phyloP scores from a whole-genome alignment of 35 echinoderm and acorn worm genomes.

The Diadema setosum region DNA sequence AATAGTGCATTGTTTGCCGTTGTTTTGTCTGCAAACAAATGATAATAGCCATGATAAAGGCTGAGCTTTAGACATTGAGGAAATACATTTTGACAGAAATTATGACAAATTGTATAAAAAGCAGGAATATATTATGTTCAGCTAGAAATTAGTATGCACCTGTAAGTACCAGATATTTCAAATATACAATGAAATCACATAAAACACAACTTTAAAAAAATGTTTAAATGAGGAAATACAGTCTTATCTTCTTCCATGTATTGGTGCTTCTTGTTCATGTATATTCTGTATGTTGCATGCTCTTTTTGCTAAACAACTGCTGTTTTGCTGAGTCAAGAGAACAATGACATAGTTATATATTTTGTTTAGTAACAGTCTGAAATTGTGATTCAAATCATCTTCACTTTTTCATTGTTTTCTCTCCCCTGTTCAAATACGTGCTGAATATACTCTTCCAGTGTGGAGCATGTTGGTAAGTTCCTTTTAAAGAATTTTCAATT shows the following conservation, averaged over 20 bases:
- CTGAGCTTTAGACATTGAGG: no score
- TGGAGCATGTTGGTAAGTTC: conserved; percentile 84
- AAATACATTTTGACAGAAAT: no score
- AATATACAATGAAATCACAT: no score
- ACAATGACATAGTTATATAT: not conserved
- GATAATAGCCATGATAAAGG: no score
- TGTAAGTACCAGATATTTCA: no score
- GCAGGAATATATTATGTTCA: no score
- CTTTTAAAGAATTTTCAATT: not conserved
- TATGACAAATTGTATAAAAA: no score
- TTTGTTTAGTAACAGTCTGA: not conserved
- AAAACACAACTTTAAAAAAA: not conserved
- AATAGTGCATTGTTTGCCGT: no score
- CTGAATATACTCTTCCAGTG: conserved; percentile 33
- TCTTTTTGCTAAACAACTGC: not conserved
- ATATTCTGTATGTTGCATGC: not conserved
- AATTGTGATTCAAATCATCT: not conserved
- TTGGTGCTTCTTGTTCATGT: no score
- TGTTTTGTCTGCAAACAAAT: no score
- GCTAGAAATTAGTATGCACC: no score
- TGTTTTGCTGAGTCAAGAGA: not conserved
- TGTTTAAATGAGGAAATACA: not conserved
- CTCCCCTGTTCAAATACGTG: not conserved
- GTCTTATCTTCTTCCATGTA: no score
- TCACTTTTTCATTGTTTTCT: not conserved